Evolutionary conservation across 1,140 invertebrate species (phyloP), one percentile per base, ranked within the genome.

Genomic region (Apis dorsata): DNA sequence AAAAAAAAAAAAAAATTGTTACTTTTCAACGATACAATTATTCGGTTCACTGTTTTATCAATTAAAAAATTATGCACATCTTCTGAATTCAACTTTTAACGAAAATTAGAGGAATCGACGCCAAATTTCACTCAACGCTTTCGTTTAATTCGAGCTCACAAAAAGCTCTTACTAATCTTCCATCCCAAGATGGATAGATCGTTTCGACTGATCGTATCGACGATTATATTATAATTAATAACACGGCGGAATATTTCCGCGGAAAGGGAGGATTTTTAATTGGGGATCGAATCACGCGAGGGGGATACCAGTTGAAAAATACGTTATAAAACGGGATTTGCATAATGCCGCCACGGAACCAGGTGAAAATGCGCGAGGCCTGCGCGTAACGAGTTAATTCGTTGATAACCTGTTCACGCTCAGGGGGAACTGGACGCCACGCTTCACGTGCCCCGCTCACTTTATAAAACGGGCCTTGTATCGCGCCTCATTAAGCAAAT

Each of bases 401-500:
- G 75, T 76, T 82, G 80, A 82, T 82, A 69, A 74, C 51, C 28
- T n/a, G 55, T 82, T 82, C 74, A 82, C 73, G 80, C 34, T 65
- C 19, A 69, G 24, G 34, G 65, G 74, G 63, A 34, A 17, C 49
- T 17, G 49, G 34, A 44, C 34, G 55, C 63, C 63, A 77, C 80
- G 80, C 65, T 77, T 82, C 65, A 68, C 62, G 79, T 75, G 62
- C 44, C n/a, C 44, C 49, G 12, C 65, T 62, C 24, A 53, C 80
- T 77, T 60, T 62, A n/a, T 44, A 82, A 86, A 87, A 69, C 75
- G 55, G 59, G 83, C 81, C 34, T 87, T 82, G 83, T 88, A 90
- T 85, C 84, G 79, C 85, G 88, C 85, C 86, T 90, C 87, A 90
- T 93, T 91, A 91, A 89, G 87, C 87, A 91, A 92, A 90, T 89